Conservation (phyloP, 1,140 invertebrate genomes). For the Drosophila murphyi region DNA sequence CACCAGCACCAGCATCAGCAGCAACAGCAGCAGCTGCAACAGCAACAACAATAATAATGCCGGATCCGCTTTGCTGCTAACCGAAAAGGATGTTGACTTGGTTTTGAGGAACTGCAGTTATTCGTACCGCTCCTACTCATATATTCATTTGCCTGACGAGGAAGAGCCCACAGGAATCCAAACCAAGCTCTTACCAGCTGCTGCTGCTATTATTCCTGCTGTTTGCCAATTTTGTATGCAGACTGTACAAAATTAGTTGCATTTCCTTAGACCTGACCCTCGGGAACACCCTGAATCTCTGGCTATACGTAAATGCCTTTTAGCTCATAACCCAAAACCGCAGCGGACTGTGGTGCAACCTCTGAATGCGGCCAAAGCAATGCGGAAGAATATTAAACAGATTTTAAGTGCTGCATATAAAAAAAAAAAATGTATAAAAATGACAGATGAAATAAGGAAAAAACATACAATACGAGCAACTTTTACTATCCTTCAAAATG, state of each 20-base stretch:
- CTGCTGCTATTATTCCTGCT: slow-evolving; percentile 28
- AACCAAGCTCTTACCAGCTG: not conserved
- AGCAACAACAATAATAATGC: slow-evolving; percentile 48
- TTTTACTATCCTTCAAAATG: slow-evolving; percentile 40
- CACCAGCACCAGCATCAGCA: slow-evolving; percentile 32
- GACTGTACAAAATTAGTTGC: slow-evolving; percentile 71
- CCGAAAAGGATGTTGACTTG: slow-evolving; percentile 82
- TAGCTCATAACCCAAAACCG: slow-evolving; percentile 44
- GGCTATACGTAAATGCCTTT: slow-evolving; percentile 22
- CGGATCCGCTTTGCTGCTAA: slow-evolving; percentile 48
- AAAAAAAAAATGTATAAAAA: slow-evolving; percentile 46
- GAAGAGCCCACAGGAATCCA: slow-evolving; percentile 48
- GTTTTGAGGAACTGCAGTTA: slow-evolving; percentile 80
- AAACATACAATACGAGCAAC: slow-evolving; percentile 7
- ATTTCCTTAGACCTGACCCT: slow-evolving; percentile 33
- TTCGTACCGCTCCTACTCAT: slow-evolving; percentile 74
- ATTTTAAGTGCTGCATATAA: slow-evolving; percentile 78
- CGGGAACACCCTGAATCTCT: not conserved
- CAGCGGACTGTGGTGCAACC: slow-evolving; percentile 48
- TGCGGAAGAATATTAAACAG: slow-evolving; percentile 82
- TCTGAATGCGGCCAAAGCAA: slow-evolving; percentile 80
- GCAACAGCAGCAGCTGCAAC: slow-evolving; percentile 27
- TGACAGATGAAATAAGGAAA: not conserved
- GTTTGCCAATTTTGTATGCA: slow-evolving; percentile 49
- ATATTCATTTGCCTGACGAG: slow-evolving; percentile 78